Percentiles rank a stretch among this genome's conserved stretches.
These are phyloP conservation scores for Hedya salicella DNA, from an alignment of 2,888 invertebrate genomes.

Conservation along the genomic window DNA sequence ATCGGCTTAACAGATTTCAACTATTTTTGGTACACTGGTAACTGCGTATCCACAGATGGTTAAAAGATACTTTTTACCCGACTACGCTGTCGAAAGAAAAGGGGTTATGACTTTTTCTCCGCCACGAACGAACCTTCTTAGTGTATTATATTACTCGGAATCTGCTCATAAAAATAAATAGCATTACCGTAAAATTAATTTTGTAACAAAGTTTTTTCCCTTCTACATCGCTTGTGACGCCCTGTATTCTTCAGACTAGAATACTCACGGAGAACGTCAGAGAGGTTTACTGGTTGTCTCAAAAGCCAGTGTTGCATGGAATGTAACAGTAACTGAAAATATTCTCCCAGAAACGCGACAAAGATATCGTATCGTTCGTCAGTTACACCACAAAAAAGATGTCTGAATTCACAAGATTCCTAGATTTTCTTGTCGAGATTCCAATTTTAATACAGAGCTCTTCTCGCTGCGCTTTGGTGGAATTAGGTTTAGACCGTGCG, in stretches of 20 bases:
- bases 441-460: neutral
- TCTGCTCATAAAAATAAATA: too few relatives aligned
- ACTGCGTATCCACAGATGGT: too few relatives aligned
- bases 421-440: neutral
- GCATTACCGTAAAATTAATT: too few relatives aligned
- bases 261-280: slow-evolving; percentile 5
- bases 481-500: neutral
- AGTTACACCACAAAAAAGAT: neutral
- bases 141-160: too few relatives aligned
- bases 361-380: neutral
- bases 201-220: too few relatives aligned
- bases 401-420: neutral
- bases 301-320: neutral
- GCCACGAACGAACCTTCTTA: too few relatives aligned
- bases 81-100: too few relatives aligned
- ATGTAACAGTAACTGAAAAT: neutral
- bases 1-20: too few relatives aligned
- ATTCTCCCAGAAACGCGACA: neutral
- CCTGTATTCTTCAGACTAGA: neutral
- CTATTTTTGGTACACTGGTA: too few relatives aligned
- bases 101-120: too few relatives aligned
- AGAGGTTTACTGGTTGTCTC: slow-evolving; percentile 14
- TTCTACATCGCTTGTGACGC: neutral
- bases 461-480: neutral
- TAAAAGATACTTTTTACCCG: too few relatives aligned